A percentile compares a stretch with the other conserved stretches of the same genome.
Evolutionary conservation across 2,888 invertebrate species (phyloP).

Genomic region (Polymixis flavicincta): DNA sequence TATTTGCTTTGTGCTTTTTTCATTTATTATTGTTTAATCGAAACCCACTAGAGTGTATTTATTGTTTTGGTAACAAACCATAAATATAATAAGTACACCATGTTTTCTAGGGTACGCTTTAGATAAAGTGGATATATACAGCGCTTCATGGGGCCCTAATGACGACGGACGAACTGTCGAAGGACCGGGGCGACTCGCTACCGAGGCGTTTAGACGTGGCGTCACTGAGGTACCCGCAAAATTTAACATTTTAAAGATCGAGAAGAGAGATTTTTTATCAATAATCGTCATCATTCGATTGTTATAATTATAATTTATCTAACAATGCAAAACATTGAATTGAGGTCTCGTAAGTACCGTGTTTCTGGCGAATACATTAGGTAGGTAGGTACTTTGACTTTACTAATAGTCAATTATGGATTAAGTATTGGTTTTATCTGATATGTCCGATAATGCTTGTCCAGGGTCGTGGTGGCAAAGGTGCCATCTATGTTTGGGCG

Average conservation of each 20-base stretch:
- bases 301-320: neutral
- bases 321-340: neutral
- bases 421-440: neutral
- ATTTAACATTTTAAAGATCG: slow-evolving; percentile 1
- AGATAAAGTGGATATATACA: slow-evolving; percentile 96
- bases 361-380: neutral
- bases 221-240: slow-evolving; percentile 91
- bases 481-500: slow-evolving; percentile 97
- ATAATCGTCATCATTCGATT: neutral
- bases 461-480: slow-evolving; percentile 95
- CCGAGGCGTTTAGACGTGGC: slow-evolving; percentile 94
- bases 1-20: neutral
- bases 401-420: too few relatives aligned
- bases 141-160: slow-evolving; percentile 98
- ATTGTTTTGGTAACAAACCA: neutral
- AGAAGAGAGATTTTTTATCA: too few relatives aligned
- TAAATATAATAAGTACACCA: neutral
- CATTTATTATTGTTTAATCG: neutral
- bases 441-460: slow-evolving; percentile 38
- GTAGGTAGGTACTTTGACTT: neutral
- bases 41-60: neutral
- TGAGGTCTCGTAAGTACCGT: neutral
- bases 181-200: slow-evolving; percentile 95
- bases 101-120: slow-evolving; percentile 90
- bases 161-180: slow-evolving; percentile 97